phyloP scores from a whole-genome alignment of 2,113 vertebrate genomes.

The Xyliphius kryptos region DNA sequence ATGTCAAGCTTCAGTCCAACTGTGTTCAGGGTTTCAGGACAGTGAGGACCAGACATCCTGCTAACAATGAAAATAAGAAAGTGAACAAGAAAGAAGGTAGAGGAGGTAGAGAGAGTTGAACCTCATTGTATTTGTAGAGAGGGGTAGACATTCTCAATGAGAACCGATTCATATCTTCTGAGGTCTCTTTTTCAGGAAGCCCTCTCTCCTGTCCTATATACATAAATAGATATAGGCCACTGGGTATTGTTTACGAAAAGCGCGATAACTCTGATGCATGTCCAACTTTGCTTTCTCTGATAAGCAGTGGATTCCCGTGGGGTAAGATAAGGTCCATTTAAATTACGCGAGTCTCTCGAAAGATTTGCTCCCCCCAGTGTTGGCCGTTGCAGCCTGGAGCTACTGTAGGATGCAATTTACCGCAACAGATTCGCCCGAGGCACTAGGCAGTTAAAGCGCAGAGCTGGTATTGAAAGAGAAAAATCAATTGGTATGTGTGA shows the following conservation, averaged over 20 bases:
- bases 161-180: conserved; percentile 31
- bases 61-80: conserved; percentile 24
- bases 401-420: conserved; percentile 41
- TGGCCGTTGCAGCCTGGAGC: conserved; percentile 25
- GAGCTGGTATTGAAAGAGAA: conserved; percentile 43
- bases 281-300: conserved; percentile 15
- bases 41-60: conserved; percentile 38
- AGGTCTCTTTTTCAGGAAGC: conserved; percentile 18
- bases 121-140: conserved; percentile 24
- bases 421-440: conserved; percentile 45
- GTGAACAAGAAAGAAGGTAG: conserved; percentile 15
- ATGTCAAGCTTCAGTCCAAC: conserved; percentile 28
- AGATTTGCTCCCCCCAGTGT: conserved; percentile 13
- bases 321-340: conserved; percentile 27
- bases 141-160: conserved; percentile 33
- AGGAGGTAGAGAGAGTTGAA: conserved; percentile 1
- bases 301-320: conserved; percentile 19
- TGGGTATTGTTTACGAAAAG: conserved; percentile 25
- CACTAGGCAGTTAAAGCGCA: conserved; percentile 37
- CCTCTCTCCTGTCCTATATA: conserved; percentile 35
- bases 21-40: conserved; percentile 28
- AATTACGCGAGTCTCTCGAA: conserved; percentile 30
- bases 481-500: conserved; percentile 41
- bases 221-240: conserved; percentile 22
- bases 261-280: conserved; percentile 26